A percentile compares a stretch with the other conserved stretches of the same genome.
Evolutionary conservation across 2,113 vertebrate genomes (phyloP).

Genomic region (Struthidea cinerea): DNA sequence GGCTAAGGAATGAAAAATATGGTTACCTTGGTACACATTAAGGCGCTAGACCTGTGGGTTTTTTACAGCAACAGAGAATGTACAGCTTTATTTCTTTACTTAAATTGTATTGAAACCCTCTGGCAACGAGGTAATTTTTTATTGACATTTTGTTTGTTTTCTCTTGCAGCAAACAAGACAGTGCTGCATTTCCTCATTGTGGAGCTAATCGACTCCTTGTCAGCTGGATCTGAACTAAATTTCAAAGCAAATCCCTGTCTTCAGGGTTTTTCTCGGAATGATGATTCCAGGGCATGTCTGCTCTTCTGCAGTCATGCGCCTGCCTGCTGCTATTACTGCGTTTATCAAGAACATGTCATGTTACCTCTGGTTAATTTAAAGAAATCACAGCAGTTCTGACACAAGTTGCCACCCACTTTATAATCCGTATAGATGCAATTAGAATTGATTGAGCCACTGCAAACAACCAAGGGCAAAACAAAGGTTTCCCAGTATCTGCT

Average conservation of each 20-base stretch:
- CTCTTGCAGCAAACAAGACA: constrained; percentile 56
- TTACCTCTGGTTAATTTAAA: constrained; percentile 20
- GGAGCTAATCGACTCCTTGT: constrained; percentile 59
- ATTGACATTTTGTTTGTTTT: constrained; percentile 62
- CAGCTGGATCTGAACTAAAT: constrained; percentile 49
- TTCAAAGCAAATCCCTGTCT: constrained; percentile 39
- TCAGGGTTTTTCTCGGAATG: constrained; percentile 1
- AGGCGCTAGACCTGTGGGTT: background rate
- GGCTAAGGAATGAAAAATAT: constrained; percentile 5
- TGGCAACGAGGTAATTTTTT: constrained; percentile 54
- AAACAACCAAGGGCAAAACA: constrained; percentile 45
- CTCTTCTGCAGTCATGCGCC: background rate
- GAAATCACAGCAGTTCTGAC: constrained; percentile 35
- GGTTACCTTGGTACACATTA: background rate
- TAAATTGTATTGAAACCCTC: constrained; percentile 22
- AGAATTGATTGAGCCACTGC: constrained; percentile 44
- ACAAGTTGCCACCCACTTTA: constrained; percentile 38
- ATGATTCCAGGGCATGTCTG: constrained; percentile 11
- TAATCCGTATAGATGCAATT: constrained; percentile 34
- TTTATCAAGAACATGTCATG: background rate
- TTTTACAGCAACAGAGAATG: background rate
- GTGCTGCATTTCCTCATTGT: constrained; percentile 52
- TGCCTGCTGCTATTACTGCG: background rate
- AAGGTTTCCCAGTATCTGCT: constrained; percentile 23
- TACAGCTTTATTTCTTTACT: constrained; percentile 44